A percentile compares a stretch with the other conserved stretches of the same genome.
Evolutionary conservation across 1,140 invertebrate genomes (phyloP).

Genomic region (Solenopsis invicta): DNA sequence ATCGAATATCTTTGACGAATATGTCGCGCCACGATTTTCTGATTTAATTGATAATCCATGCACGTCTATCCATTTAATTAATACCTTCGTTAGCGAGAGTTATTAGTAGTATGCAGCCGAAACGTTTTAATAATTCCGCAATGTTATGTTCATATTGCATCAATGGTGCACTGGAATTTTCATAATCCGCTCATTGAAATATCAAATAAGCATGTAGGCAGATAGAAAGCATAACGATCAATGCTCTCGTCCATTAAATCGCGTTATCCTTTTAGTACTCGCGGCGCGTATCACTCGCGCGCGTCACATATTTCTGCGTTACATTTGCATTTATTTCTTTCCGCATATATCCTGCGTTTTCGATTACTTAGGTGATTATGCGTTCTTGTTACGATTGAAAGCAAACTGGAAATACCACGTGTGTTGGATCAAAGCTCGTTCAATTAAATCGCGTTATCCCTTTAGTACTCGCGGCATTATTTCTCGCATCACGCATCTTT

Average conservation of each 20-base stretch:
- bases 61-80: background rate
- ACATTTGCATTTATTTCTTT: background rate
- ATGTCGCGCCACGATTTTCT: background rate
- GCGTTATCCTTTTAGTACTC: background rate
- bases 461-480: background rate
- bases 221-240: conserved; percentile 23
- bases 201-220: conserved; percentile 17
- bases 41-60: conserved; percentile 3
- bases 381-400: background rate
- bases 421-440: background rate
- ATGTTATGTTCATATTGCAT: background rate
- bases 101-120: background rate
- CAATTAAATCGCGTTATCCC: background rate
- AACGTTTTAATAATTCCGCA: background rate
- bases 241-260: conserved; percentile 2
- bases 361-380: background rate
- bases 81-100: background rate
- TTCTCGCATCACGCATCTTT: background rate
- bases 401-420: background rate
- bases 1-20: background rate
- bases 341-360: background rate
- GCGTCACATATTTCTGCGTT: background rate
- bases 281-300: background rate
- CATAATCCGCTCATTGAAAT: conserved; percentile 29
- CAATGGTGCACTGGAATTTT: background rate